Conservation (phyloP, 2,888 invertebrate species). For the Heliothis peltigera region DNA sequence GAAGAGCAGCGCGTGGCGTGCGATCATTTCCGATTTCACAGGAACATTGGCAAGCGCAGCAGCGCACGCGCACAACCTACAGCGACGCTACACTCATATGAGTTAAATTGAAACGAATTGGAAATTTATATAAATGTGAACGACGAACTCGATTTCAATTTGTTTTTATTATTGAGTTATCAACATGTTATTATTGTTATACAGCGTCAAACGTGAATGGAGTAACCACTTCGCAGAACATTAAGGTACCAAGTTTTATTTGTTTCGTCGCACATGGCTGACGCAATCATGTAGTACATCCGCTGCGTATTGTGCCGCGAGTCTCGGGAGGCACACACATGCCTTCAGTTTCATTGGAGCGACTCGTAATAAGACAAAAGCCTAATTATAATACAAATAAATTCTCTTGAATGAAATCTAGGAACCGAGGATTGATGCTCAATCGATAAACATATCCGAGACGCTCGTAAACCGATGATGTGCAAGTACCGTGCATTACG, state of each 20-base stretch:
- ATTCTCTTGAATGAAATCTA: slow-evolving; percentile 49
- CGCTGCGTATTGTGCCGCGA: slow-evolving; percentile 12
- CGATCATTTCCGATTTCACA: slow-evolving; percentile 65
- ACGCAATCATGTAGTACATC: not conserved
- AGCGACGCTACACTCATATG: slow-evolving; percentile 35
- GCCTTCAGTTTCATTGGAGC: slow-evolving; percentile 6
- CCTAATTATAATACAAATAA: slow-evolving; percentile 47
- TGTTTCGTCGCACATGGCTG: slow-evolving; percentile 1
- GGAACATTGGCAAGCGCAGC: slow-evolving; percentile 38
- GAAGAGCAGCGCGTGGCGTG: slow-evolving; percentile 52
- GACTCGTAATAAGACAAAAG: slow-evolving; percentile 31
- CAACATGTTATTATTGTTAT: slow-evolving; percentile 16
- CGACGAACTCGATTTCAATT: slow-evolving; percentile 26
- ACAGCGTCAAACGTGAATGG: slow-evolving; percentile 6
- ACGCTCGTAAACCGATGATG: slow-evolving; percentile 59
- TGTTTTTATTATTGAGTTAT: slow-evolving; percentile 48
- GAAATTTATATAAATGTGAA: slow-evolving; percentile 54
- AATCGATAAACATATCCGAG: slow-evolving; percentile 53
- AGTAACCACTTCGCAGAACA: slow-evolving; percentile 9
- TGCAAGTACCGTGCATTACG: slow-evolving; percentile 54
- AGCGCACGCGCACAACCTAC: slow-evolving; percentile 54
- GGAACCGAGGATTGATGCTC: slow-evolving; percentile 45
- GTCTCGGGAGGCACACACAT: slow-evolving; percentile 1
- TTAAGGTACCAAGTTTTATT: not conserved
- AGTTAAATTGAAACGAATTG: slow-evolving; percentile 61